phyloP scores from a whole-genome alignment of 2,888 invertebrate genomes.

The Torymus texanus region DNA sequence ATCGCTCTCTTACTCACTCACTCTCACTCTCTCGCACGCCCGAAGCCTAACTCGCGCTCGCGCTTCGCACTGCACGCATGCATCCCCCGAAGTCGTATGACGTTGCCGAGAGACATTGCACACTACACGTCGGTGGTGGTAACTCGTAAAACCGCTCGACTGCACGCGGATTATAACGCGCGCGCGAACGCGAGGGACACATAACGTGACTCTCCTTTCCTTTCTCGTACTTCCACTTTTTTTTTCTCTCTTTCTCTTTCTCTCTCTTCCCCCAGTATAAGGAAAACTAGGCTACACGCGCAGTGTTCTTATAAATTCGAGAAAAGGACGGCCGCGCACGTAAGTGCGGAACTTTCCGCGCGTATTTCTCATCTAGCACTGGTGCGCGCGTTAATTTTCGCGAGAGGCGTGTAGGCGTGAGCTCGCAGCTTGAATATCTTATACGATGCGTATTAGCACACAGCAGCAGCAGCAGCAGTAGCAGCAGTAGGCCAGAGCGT shows the following conservation, averaged over 20 bases:
- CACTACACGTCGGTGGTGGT: too few species aligned
- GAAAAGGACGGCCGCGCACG: too few species aligned
- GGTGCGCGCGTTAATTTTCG: constrained; percentile 32
- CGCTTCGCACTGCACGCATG: too few species aligned
- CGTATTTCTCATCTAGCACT: not conserved
- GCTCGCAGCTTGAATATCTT: constrained; percentile 43
- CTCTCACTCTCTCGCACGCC: not conserved
- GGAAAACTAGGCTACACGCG: too few species aligned
- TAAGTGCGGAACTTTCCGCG: too few species aligned
- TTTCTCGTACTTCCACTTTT: too few species aligned
- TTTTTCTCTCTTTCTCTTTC: too few species aligned
- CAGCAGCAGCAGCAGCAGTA: not conserved
- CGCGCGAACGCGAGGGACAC: not conserved
- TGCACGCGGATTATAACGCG: constrained; percentile 14
- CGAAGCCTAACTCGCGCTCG: too few species aligned
- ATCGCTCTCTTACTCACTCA: not conserved
- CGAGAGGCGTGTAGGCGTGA: not conserved
- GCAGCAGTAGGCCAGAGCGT: constrained; percentile 33
- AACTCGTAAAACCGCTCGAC: constrained; percentile 8
- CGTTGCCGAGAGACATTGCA: not conserved
- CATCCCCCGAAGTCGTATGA: constrained; percentile 39
- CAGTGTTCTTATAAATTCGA: too few species aligned
- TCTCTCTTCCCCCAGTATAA: too few species aligned
- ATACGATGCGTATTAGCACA: not conserved
- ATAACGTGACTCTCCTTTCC: too few species aligned